phyloP scores from a whole-genome alignment of 2,888 invertebrate species.

The Acanthosoma haemorrhoidale region DNA sequence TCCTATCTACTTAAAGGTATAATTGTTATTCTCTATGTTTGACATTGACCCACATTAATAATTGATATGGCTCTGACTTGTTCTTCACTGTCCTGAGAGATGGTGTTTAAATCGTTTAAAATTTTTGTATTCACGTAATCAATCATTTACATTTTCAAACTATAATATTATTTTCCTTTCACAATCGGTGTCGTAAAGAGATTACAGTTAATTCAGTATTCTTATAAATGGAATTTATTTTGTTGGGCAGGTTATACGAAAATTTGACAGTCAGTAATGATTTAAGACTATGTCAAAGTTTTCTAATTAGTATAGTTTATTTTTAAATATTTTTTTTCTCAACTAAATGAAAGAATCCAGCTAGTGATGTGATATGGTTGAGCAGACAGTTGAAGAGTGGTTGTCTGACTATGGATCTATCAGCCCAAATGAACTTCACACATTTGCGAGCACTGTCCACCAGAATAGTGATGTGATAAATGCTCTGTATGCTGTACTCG shows the following conservation, averaged over 20 bases:
- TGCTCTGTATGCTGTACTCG: constrained; percentile 71
- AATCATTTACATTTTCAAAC: too few species aligned
- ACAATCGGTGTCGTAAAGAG: too few species aligned
- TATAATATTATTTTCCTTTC: too few species aligned
- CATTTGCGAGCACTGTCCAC: constrained; percentile 72
- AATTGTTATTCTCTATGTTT: neutral
- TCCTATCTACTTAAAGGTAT: neutral
- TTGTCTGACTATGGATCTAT: constrained; percentile 64
- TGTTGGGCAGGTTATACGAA: neutral
- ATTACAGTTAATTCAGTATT: too few species aligned
- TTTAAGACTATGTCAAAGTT: neutral
- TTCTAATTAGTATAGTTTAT: neutral
- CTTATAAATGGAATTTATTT: neutral
- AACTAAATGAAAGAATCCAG: neutral
- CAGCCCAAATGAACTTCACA: constrained; percentile 68
- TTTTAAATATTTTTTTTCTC: neutral
- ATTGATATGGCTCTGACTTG: constrained; percentile 24
- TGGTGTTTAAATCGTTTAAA: neutral
- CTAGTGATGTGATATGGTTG: constrained; percentile 41
- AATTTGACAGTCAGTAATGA: neutral
- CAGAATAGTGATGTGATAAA: constrained; percentile 78
- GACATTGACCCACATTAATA: constrained; percentile 27
- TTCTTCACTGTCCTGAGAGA: neutral
- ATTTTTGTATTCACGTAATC: neutral
- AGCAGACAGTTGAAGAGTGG: constrained; percentile 50